Evolutionary conservation across 2,113 vertebrate genomes (phyloP).

Genomic region (Xenus cinereus): DNA sequence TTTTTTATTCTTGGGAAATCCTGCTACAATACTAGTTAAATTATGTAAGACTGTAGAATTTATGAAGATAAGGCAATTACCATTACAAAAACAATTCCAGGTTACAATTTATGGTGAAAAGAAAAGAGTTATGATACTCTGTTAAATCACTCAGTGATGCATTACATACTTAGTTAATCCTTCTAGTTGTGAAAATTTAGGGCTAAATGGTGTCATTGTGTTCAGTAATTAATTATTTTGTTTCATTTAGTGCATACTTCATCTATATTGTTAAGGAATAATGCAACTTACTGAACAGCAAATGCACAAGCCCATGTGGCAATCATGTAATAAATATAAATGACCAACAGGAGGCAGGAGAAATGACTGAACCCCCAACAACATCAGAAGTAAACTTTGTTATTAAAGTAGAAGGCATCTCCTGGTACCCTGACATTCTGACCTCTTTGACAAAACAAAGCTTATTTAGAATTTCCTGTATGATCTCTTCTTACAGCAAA

Average conservation of each 20-base stretch:
- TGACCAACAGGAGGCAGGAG: background rate
- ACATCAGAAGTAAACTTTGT: background rate
- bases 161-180: constrained; percentile 64
- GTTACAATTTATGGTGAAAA: constrained; percentile 72
- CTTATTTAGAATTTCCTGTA: background rate
- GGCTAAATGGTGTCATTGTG: constrained; percentile 47
- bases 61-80: constrained; percentile 80
- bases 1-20: constrained; percentile 77
- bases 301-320: background rate
- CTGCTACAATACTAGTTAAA: constrained; percentile 74
- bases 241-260: constrained; percentile 43
- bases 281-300: background rate
- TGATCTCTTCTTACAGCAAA: background rate
- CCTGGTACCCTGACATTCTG: background rate
- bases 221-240: constrained; percentile 63
- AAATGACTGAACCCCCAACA: background rate
- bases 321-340: background rate
- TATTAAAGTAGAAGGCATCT: background rate
- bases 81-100: constrained; percentile 75
- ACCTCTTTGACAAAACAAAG: background rate
- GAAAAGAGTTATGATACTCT: constrained; percentile 70
- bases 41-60: constrained; percentile 76
- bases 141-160: constrained; percentile 67
- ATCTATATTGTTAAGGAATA: background rate
- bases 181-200: constrained; percentile 62